Base-by-base conservation (phyloP, 2,888 invertebrate genomes). In the Automeris io region DNA sequence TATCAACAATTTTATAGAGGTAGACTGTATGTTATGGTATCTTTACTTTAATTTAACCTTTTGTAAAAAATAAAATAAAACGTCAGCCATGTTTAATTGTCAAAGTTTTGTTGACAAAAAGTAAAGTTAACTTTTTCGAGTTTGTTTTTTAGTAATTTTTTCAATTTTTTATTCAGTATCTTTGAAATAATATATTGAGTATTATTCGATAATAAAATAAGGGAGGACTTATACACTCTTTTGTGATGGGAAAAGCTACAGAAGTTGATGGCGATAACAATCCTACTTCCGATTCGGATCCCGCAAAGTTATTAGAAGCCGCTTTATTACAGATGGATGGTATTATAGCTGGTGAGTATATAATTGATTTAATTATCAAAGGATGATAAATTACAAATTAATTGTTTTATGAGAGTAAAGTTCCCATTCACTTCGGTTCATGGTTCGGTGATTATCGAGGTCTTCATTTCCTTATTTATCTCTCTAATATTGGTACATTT, bases 301-400 rank as follows among this genome's bases (percentile, higher is more conserved):
- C 95, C 44, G 93, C 94, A 60, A 93, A 93, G 78, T 89, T 95
- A 80, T 85, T 96, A 65, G 95, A 95, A 69, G 94, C 95, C 49
- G 95, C 95, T 26, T 86, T 96, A 41, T 89, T 94, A 66, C 95
- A 95, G 80, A 94, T 96, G 93, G 96, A 96, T 78, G 95, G 94
- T 38, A 94, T 95, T 61, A 92, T 95, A 77, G 93, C 93, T 69
- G 93, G 93, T 92, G 74, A 81, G 81, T 54, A 25, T 8, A 32
- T 33, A 32, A 34, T 21, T 25, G 1, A 21, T 26, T 39, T 19
- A 39, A 7, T 19, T 5, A 8, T 12, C 22, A 32, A 16, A 16
- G 16, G 1, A 16, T 26, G n/a, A 16, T 29, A 16, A 8, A 8
- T 29, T 16, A 16, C 16, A 29, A 18, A 37, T 23, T 18, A 23